phyloP scores from a whole-genome alignment of 2,797 vertebrate genomes.

The Tokudaia tokunoshimensis region DNA sequence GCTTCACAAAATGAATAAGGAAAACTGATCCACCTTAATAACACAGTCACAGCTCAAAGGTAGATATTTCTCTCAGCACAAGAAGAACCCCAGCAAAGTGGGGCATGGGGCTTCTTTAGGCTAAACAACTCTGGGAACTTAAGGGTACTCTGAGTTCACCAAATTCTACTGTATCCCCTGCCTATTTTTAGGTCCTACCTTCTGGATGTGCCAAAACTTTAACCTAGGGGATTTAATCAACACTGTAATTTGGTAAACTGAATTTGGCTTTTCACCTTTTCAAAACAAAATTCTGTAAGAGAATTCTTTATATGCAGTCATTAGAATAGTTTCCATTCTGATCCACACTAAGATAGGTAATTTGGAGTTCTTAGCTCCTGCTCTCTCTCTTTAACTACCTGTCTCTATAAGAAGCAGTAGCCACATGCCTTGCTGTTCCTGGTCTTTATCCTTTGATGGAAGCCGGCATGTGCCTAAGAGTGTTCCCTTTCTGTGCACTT shows the following conservation, averaged over 20 bases:
- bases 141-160: background rate
- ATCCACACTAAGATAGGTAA: background rate
- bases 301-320: background rate
- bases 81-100: background rate
- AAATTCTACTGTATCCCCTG: background rate
- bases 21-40: background rate
- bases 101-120: background rate
- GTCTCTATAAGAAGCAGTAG: background rate
- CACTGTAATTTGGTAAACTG: slow-evolving; percentile 2
- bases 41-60: background rate
- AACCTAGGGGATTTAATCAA: slow-evolving; percentile 34
- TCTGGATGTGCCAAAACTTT: background rate
- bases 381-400: background rate
- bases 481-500: slow-evolving; percentile 6
- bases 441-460: background rate
- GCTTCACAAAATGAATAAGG: background rate
- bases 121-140: background rate
- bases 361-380: background rate
- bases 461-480: background rate
- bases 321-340: slow-evolving; percentile 34
- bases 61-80: slow-evolving; percentile 11
- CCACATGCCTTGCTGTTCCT: background rate
- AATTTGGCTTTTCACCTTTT: slow-evolving; percentile 53
- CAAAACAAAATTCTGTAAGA: background rate
- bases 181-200: background rate